Conservation (phyloP, 2,797 vertebrate species). For the Sebastes minor region DNA sequence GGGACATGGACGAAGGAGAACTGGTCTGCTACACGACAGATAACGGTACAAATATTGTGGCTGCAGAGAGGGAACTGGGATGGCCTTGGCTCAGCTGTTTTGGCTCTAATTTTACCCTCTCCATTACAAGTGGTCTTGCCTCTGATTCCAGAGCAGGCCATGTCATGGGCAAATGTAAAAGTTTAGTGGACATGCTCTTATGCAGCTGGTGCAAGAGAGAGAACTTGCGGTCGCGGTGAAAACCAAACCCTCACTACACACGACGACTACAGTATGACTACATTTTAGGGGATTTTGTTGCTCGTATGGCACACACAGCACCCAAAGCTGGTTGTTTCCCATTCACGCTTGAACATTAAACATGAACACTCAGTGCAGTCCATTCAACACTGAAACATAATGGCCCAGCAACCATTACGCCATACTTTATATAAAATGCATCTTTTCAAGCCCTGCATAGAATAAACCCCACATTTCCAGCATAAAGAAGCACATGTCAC, state of each 20-base stretch:
- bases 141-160: background rate
- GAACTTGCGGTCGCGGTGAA: background rate
- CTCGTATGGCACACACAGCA: background rate
- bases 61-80: conserved; percentile 7
- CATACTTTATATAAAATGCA: background rate
- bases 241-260: background rate
- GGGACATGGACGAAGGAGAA: conserved; percentile 27
- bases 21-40: conserved; percentile 39
- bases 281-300: background rate
- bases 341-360: background rate
- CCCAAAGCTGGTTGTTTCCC: background rate
- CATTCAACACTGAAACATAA: background rate
- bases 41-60: conserved; percentile 37
- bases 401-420: background rate
- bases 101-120: conserved; percentile 16
- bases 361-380: background rate
- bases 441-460: background rate
- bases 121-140: conserved; percentile 15
- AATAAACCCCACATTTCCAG: background rate
- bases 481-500: background rate
- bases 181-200: conserved; percentile 19
- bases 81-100: conserved; percentile 51
- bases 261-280: background rate
- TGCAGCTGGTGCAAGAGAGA: conserved; percentile 8
- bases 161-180: conserved; percentile 24